phyloP scores from a whole-genome alignment of 2,113 vertebrate genomes.

The Epinephelus lanceolatus region DNA sequence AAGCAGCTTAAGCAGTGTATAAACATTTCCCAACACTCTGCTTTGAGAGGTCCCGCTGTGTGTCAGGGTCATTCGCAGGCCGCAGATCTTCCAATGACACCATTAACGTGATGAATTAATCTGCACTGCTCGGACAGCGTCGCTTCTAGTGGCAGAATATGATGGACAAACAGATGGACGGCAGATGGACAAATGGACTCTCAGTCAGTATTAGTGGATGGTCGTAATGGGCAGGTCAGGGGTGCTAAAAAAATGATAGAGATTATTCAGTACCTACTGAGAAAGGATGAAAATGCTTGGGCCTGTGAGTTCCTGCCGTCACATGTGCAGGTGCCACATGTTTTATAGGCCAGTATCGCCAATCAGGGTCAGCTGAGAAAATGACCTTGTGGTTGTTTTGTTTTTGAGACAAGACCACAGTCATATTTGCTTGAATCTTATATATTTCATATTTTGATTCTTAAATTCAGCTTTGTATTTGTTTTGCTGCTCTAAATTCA shows the following conservation, averaged over 20 bases:
- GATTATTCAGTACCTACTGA: not conserved
- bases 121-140: not conserved
- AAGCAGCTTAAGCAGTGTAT: not conserved
- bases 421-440: not conserved
- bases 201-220: conserved; percentile 26
- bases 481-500: not conserved
- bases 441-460: not conserved
- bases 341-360: not conserved
- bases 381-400: not conserved
- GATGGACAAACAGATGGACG: conserved; percentile 47
- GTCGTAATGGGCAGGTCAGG: not conserved
- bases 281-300: conserved; percentile 7
- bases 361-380: not conserved
- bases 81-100: not conserved
- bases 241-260: not conserved
- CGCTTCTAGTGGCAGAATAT: not conserved
- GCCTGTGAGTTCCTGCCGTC: not conserved
- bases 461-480: not conserved
- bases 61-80: conserved; percentile 15
- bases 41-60: conserved; percentile 10
- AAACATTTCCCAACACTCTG: not conserved
- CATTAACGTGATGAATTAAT: conserved; percentile 60
- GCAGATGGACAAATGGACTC: conserved; percentile 48
- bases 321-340: not conserved
- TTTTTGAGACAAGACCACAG: no score